Evolutionary conservation across 1,140 invertebrate genomes (phyloP), one percentile per base, ranked within the genome.

Genomic region (Phenacoccus solenopsis): DNA sequence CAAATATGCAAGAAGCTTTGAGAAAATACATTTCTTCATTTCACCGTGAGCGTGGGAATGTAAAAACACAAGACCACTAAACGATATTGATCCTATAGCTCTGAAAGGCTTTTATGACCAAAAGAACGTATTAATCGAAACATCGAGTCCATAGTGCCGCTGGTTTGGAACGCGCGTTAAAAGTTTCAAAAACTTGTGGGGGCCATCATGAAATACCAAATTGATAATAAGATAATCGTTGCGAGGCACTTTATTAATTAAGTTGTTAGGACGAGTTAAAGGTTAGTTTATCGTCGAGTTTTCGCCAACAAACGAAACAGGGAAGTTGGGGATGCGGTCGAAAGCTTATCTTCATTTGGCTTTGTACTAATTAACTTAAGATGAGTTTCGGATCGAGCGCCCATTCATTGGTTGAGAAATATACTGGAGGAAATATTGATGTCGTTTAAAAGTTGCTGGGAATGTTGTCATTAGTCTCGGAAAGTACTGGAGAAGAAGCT

Each of bases 381-480:
- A 49, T 49, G 38, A 49, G 38, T 49, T 49, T 49, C 13, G 16
- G 16, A 49, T 49, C 38, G 38, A 49, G 38, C 16, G 20, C n/a
- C n/a, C 2, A 49, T 49, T 4, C 38, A 9, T 49, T 3, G 2
- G 20, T 10, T n/a, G 38, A 49, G 16, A 49, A 49, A 49, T 49
- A 49, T 49, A 49, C 38, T 16, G 13, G 38, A n/a, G 38, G 38
- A 49, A 49, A 49, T 49, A 49, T 49, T 10, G 5, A 49, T 9
- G 38, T 49, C 38, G 38, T 49, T 49, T 49, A 49, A 49, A 49
- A 49, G 38, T 49, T 49, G 38, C 38, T 49, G n/a, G n/a, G n/a
- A n/a, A 49, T 49, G 13, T 49, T 49, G 20, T 49, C 38, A 49
- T 49, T 16, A 49, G 5, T 16, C n/a, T n/a, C n/a, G n/a, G n/a